Base-by-base conservation (phyloP, 2,797 vertebrate species). In the Sebastes dallii region DNA sequence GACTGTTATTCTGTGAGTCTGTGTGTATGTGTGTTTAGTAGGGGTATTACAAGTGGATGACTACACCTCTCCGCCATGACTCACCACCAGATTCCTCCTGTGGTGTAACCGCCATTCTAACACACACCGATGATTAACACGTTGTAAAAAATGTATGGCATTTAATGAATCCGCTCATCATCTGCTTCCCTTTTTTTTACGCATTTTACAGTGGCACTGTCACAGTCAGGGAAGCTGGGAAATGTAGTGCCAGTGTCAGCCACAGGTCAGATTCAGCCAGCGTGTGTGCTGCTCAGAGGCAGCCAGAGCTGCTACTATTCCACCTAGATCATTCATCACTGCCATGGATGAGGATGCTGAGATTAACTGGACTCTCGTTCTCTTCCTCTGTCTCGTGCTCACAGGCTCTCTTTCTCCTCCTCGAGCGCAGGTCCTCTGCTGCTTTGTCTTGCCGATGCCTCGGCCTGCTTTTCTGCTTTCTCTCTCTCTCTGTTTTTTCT, bases 271-370 rank as follows among this genome's bases (percentile, higher is more conserved):
- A 82, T 78, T 86, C 71, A 77, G 80, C 72, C 79, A 78, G 91
- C 70, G n/a, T 79, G 84, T 70, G 82, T 84, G 81, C 79, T 83
- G 83, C 88, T 84, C 79, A 34, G 80, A 83, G 76, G 86, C 84
- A 84, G 85, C 85, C 74, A 50, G 85, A 87, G 88, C 88, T 86
- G 89, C 89, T 88, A 42, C 85, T 73, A 75, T 83, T 89, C 78
- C 89, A 84, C 88, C 90, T 88, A 85, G 91, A 92, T 91, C 90
- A 86, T 95, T 92, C 69, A 93, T 96, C 94, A 93, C 91, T 94
- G 94, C 91, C 93, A 88, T 46, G 76, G 89, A 90, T 86, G 89
- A 93, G 90, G 91, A 93, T 89, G 88, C 89, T 89, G 85, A 93
- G 94, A 95, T 95, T 83, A 94, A 93, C 91, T 89, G 79, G 86